Base-by-base conservation (phyloP, 2,113 vertebrate genomes). In the Oryzias woworae region DNA sequence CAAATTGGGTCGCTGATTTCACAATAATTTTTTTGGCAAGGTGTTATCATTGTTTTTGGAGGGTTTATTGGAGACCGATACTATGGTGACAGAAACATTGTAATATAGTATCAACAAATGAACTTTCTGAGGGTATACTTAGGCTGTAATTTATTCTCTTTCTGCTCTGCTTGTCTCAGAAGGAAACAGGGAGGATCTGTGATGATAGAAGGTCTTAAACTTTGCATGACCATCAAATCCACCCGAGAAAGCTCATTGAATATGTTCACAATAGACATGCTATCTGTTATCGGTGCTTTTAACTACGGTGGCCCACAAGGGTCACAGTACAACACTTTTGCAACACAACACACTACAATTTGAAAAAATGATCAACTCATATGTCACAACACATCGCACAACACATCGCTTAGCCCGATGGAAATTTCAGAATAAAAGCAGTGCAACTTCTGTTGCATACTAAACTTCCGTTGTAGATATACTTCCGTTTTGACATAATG, bases 141-240 rank as follows among this genome's bases (percentile, higher is more conserved):
- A 71, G 44, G 51, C 53, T 66, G 49, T 82, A 83, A 86, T 86
- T 70, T 83, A 85, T 86, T 76, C 79, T 47, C 53, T 24, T 42
- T 46, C 41, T 12, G 46, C 57, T 66, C 52, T 0, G 13, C 57
- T 66, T 36, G 62, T 44, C 58, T 67, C 59, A 65, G 75, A 86
- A 86, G 85, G 82, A 87, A 75, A 84, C 68, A 3, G 69, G 70
- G 56, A 83, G 63, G 72, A 86, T 84, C 82, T 81, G 81, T 81
- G 79, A 71, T 73, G 77, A 82, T 85, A 66, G 79, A 73, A 81
- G 75, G 80, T 82, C 80, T 80, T 84, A 74, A 85, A 84, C 81
- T 83, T 60, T 28, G 15, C 52, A 73, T 84, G 81, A 87, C 81
- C 79, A 54, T 62, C 53, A 84, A 76, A 83, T 56, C 63, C 77